These are phyloP conservation scores for Paratilapia polleni DNA, from an alignment of 2,113 vertebrate species.

Conservation along the genomic window DNA sequence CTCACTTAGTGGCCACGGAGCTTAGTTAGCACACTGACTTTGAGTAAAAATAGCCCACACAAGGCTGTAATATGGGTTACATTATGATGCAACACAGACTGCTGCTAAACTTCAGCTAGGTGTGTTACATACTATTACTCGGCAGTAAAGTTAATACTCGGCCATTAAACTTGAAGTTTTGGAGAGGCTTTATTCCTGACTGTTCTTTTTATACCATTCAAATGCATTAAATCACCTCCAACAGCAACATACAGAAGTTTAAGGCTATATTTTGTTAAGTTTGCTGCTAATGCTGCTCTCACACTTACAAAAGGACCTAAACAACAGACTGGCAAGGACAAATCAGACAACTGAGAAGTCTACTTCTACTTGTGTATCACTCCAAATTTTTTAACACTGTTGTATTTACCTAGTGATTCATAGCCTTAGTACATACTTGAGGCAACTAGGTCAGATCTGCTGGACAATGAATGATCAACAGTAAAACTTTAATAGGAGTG, in stretches of 20 bases:
- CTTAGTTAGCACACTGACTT: slow-evolving; percentile 32
- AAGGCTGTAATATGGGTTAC: not conserved
- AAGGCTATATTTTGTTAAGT: not conserved
- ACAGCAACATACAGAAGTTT: not conserved
- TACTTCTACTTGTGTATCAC: not conserved
- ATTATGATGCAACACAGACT: not conserved
- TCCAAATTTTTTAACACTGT: too few species aligned
- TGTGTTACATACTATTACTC: not conserved
- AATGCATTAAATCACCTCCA: too few species aligned
- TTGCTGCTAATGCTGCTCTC: not conserved
- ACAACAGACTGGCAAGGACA: not conserved
- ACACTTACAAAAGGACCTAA: not conserved
- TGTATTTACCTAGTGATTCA: not conserved
- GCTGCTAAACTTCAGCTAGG: not conserved
- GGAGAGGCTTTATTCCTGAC: not conserved
- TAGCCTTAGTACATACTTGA: not conserved
- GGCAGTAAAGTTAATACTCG: not conserved
- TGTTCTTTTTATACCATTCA: not conserved
- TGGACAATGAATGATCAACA: not conserved
- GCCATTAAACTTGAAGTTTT: not conserved
- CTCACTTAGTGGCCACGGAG: slow-evolving; percentile 17
- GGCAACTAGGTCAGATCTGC: not conserved
- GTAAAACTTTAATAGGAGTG: not conserved
- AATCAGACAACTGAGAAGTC: not conserved
- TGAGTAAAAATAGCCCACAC: slow-evolving; percentile 38